A percentile compares a stretch with the other conserved stretches of the same genome.
These are phyloP conservation scores for Cyclopterus lumpus DNA, from an alignment of 2,797 vertebrate genomes.

Conservation along the genomic window DNA sequence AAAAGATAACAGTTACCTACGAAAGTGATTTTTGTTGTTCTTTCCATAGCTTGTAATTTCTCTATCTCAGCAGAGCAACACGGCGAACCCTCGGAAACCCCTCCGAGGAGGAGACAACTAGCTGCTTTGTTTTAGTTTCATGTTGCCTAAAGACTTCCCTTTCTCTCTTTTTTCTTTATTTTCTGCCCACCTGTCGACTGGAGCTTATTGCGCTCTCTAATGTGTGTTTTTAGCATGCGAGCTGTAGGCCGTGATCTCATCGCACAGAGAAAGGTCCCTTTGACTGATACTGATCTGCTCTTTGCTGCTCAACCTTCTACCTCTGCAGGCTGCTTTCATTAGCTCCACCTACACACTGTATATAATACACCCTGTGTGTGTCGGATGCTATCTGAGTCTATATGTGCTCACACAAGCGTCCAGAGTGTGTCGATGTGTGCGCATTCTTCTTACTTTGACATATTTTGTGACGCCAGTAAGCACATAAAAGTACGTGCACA, in stretches of 20 bases:
- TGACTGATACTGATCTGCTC: slow-evolving; percentile 73
- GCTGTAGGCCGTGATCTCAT: slow-evolving; percentile 45
- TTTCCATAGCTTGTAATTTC: neutral
- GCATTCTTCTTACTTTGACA: slow-evolving; percentile 18
- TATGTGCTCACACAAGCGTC: slow-evolving; percentile 20
- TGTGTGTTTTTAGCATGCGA: slow-evolving; percentile 56
- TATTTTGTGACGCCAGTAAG: slow-evolving; percentile 22
- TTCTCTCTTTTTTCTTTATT: slow-evolving; percentile 16
- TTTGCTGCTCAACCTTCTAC: slow-evolving; percentile 56
- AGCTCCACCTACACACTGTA: slow-evolving; percentile 51
- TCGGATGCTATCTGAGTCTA: slow-evolving; percentile 54
- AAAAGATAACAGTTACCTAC: neutral
- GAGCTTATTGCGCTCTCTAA: slow-evolving; percentile 47
- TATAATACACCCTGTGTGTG: slow-evolving; percentile 47
- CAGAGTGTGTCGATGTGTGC: slow-evolving; percentile 5
- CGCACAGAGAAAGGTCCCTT: slow-evolving; percentile 64
- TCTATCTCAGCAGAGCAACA: neutral
- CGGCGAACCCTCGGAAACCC: neutral
- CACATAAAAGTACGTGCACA: neutral
- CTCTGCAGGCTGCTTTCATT: slow-evolving; percentile 65
- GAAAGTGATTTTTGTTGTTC: neutral
- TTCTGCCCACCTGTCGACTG: slow-evolving; percentile 55
- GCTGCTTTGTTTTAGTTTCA: slow-evolving; percentile 39
- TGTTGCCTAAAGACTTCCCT: slow-evolving; percentile 29
- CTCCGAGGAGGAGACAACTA: neutral